Percentiles rank a stretch among this genome's conserved stretches.
phyloP scores from a whole-genome alignment of 2,888 invertebrate species.

The Synanthedon formicaeformis region DNA sequence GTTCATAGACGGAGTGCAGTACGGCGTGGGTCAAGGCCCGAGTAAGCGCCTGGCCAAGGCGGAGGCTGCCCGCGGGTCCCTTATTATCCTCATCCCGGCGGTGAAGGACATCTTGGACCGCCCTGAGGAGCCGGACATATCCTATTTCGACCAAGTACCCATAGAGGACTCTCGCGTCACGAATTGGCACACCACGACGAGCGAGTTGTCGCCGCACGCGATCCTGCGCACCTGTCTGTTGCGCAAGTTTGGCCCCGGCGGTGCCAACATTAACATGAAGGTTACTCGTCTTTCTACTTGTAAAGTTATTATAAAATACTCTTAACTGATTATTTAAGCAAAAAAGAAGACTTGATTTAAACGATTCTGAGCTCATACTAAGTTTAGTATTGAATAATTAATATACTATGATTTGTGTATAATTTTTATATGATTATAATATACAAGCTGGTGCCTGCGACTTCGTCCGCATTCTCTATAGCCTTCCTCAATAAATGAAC shows the following conservation, averaged over 20 bases:
- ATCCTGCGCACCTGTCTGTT: constrained; percentile 92
- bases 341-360: too few species aligned
- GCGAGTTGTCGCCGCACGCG: constrained; percentile 95
- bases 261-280: constrained; percentile 88
- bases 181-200: constrained; percentile 95
- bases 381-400: too few species aligned
- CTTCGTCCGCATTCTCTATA: too few species aligned
- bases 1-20: constrained; percentile 90
- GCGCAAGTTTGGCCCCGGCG: constrained; percentile 91
- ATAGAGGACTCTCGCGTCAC: constrained; percentile 94
- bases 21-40: constrained; percentile 93
- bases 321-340: too few species aligned
- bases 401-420: too few species aligned
- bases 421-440: too few species aligned
- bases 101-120: constrained; percentile 81
- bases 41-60: constrained; percentile 97
- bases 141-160: constrained; percentile 91
- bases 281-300: constrained; percentile 35
- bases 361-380: too few species aligned
- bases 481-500: too few species aligned
- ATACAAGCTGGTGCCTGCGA: too few species aligned
- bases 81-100: constrained; percentile 93
- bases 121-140: not conserved
- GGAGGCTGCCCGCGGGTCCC: constrained; percentile 89
- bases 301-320: too few species aligned